These are phyloP conservation scores for Cydia fagiglandana DNA, from an alignment of 1,140 invertebrate genomes.

Conservation along the genomic window DNA sequence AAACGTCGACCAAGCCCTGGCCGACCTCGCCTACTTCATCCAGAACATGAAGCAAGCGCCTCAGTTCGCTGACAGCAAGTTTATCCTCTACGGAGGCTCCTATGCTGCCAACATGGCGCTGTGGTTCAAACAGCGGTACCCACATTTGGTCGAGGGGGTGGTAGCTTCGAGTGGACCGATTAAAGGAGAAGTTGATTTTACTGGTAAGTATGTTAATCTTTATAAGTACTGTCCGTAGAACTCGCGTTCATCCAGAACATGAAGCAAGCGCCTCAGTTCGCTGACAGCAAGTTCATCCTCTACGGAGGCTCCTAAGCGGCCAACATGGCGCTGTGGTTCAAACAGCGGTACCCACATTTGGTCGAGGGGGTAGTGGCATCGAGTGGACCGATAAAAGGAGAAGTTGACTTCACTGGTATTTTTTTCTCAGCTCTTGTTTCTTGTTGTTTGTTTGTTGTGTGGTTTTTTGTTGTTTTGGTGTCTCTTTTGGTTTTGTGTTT, in stretches of 20 bases:
- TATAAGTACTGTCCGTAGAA: no score
- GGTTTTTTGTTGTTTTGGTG: no score
- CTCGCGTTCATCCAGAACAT: slow-evolving; percentile 83
- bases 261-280: slow-evolving; percentile 69
- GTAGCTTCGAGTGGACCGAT: slow-evolving; percentile 88
- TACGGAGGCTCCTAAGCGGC: slow-evolving; percentile 90
- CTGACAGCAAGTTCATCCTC: slow-evolving; percentile 71
- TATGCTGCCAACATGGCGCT: slow-evolving; percentile 89
- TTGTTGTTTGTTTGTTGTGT: no score
- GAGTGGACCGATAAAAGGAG: slow-evolving; percentile 86
- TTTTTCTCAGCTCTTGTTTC: no score
- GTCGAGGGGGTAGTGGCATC: slow-evolving; percentile 85
- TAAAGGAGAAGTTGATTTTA: no score
- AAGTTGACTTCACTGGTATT: slow-evolving; percentile 84
- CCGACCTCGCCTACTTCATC: slow-evolving; percentile 87
- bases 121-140: slow-evolving; percentile 89
- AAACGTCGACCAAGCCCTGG: slow-evolving; percentile 87
- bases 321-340: slow-evolving; percentile 87
- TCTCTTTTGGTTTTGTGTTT: not conserved
- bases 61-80: slow-evolving; percentile 70
- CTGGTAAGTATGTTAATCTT: no score
- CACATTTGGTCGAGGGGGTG: slow-evolving; percentile 84
- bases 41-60: slow-evolving; percentile 74
- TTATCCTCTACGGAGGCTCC: slow-evolving; percentile 83
- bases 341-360: slow-evolving; percentile 88